Evolutionary conservation across 2,888 invertebrate genomes (phyloP), one percentile per base, ranked within the genome.

Genomic region (Augiades crinisus): DNA sequence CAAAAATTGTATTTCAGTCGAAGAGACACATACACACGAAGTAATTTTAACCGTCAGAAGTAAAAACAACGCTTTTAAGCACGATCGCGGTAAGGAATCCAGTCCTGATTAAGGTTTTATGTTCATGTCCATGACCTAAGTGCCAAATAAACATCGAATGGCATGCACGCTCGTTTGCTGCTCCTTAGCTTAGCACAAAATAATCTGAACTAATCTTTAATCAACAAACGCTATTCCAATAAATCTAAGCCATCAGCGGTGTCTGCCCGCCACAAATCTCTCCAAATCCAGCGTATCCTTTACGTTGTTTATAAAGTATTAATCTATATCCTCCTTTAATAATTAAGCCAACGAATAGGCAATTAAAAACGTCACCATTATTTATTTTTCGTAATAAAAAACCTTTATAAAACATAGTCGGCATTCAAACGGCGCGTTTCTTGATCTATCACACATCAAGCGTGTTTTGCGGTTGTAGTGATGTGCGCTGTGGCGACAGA

Each of bases 291-390:
- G 13, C 14, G 14, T 45, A 51, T 51, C 51, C 51, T 51, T 21
- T 10, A 37, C 24, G 44, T 38, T 51, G 51, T 51, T 51, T 51
- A 51, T 51, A 51, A 38, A 51, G 38, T 45, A 45, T 44, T 51
- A 19, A 51, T 38, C 44, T 45, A 37, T 27, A 45, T 44, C 44
- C 36, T 45, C 51, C 44, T 22, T 45, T 8, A 33, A 30, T 51
- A 51, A 51, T 45, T 37, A 51, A 51, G 51, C 51, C 44, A 51
- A 51, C 44, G 51, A 45, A 33, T 17, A 37, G 27, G 56, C 47
- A 52, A 59, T 61, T 59, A 58, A 59, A 60, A 60, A 57, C 58
- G 63, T 63, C 61, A 59, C 59, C 43, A 57, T 58, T 54, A 61
- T 53, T 61, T 57, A 41, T 53, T 53, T 53, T 40, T 53, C 45